Conservation (phyloP, 2,888 invertebrate genomes). For the Ochlodes sylvanus region DNA sequence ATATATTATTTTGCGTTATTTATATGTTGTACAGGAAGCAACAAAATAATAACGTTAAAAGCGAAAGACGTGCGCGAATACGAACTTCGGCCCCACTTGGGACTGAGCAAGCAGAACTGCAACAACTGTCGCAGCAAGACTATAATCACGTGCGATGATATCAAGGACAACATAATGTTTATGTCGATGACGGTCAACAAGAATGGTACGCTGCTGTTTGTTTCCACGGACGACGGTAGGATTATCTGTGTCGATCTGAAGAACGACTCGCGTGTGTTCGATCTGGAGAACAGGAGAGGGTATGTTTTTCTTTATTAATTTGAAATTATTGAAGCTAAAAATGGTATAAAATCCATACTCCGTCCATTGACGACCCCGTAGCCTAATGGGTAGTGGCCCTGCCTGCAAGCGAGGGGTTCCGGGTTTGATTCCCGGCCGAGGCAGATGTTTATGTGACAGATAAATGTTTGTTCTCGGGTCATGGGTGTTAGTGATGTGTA, state of each 20-base stretch:
- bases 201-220: constrained; percentile 70
- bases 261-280: constrained; percentile 64
- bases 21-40: constrained; percentile 58
- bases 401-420: no score
- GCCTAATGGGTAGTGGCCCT: no score
- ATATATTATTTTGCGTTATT: no score
- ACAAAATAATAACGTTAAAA: constrained; percentile 72
- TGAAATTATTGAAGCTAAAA: no score
- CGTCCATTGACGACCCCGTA: no score
- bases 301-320: constrained; percentile 52
- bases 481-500: no score
- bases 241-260: constrained; percentile 73
- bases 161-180: constrained; percentile 67
- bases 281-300: constrained; percentile 78
- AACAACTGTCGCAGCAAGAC: constrained; percentile 56
- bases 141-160: constrained; percentile 59
- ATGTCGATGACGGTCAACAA: constrained; percentile 71
- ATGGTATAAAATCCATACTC: no score
- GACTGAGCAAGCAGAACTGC: constrained; percentile 51
- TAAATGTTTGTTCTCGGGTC: no score
- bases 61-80: constrained; percentile 67
- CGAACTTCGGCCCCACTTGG: constrained; percentile 55
- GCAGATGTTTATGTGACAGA: no score
- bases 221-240: constrained; percentile 74
- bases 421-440: no score